These are phyloP conservation scores for Branchinecta lindahli DNA, from an alignment of 1,140 invertebrate species.

Conservation along the genomic window DNA sequence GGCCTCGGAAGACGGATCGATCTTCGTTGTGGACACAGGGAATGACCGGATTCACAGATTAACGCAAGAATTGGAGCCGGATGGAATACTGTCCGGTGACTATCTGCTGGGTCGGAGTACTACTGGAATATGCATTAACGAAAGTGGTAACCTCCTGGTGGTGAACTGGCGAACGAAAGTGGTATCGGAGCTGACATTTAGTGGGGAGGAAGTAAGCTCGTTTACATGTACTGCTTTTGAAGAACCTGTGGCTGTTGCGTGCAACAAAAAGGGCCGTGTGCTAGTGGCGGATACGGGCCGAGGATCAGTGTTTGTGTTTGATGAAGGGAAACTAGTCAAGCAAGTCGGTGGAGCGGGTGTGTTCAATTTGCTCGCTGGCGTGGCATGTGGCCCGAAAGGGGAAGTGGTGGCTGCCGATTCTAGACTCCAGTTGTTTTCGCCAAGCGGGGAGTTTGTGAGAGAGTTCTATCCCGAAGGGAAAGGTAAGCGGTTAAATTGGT, in stretches of 20 bases:
- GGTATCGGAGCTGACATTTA: conserved; percentile 32
- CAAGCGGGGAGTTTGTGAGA: not conserved
- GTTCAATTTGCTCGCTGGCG: conserved; percentile 30
- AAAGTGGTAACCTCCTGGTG: conserved; percentile 30
- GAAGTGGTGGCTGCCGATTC: conserved; percentile 37
- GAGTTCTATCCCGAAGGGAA: not conserved
- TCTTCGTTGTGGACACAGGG: conserved; percentile 39
- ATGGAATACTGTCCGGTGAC: conserved; percentile 30
- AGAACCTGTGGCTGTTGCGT: conserved; percentile 37
- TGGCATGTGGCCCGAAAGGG: conserved; percentile 34
- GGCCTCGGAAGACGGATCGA: conserved; percentile 26
- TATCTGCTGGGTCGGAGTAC: conserved; percentile 36
- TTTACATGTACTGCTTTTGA: conserved; percentile 34
- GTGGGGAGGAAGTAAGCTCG: conserved; percentile 31
- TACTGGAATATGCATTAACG: conserved; percentile 32
- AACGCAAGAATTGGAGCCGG: conserved; percentile 29
- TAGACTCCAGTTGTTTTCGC: conserved; percentile 35
- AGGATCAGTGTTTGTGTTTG: conserved; percentile 37
- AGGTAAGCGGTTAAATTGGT: not conserved
- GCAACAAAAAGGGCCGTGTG: conserved; percentile 34
- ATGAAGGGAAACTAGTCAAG: conserved; percentile 32
- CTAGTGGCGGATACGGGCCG: conserved; percentile 39
- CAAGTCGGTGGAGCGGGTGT: conserved; percentile 30
- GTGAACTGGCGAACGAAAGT: conserved; percentile 38
- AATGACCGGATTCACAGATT: conserved; percentile 38